A percentile compares a stretch with the other conserved stretches of the same genome.
These are phyloP conservation scores for Pharmacophagus antenor DNA, from an alignment of 2,888 invertebrate species.

Conservation along the genomic window DNA sequence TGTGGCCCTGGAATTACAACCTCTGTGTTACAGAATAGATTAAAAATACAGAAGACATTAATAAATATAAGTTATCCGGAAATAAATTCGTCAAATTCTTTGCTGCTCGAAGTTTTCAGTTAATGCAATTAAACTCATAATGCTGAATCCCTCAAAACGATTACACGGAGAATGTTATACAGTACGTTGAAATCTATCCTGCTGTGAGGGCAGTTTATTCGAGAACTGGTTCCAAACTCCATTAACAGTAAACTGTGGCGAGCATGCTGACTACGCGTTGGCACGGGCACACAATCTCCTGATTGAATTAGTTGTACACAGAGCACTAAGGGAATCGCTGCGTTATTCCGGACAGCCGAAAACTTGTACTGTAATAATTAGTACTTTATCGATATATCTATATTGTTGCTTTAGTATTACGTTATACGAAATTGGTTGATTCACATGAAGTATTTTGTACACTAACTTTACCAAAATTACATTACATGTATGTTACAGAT, in stretches of 20 bases:
- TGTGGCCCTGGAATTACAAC: too few species aligned
- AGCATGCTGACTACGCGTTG: constrained; percentile 11
- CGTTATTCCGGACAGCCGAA: neutral
- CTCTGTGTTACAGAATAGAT: too few species aligned
- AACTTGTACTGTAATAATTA: neutral
- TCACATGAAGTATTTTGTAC: too few species aligned
- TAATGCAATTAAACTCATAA: neutral
- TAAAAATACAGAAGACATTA: too few species aligned
- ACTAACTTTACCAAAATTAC: too few species aligned
- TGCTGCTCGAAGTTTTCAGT: neutral
- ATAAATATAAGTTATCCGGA: too few species aligned
- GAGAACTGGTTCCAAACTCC: constrained; percentile 14
- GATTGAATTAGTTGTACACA: constrained; percentile 23
- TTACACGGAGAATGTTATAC: neutral
- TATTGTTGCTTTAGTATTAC: neutral
- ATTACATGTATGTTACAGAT: too few species aligned
- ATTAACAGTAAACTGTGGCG: constrained; percentile 15
- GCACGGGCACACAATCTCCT: constrained; percentile 5
- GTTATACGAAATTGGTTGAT: neutral
- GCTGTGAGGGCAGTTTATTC: constrained; percentile 6
- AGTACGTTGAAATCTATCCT: neutral
- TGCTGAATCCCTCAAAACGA: neutral
- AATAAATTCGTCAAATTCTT: neutral
- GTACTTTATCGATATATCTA: neutral
- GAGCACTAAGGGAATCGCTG: neutral